These are phyloP conservation scores for Brachionus calyciflorus DNA, from an alignment of 1,140 invertebrate species.

Conservation along the genomic window DNA sequence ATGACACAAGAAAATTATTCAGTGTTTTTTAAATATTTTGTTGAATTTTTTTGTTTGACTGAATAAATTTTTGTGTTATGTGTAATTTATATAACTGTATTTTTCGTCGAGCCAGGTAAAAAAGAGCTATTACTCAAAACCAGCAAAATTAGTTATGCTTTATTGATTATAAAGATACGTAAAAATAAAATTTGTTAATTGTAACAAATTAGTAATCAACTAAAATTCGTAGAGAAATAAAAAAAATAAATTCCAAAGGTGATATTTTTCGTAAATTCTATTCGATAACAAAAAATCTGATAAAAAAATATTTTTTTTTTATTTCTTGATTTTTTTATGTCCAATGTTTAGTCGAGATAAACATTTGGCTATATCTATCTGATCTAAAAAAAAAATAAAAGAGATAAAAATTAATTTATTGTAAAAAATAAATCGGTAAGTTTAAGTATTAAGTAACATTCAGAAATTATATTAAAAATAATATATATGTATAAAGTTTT, in stretches of 20 bases:
- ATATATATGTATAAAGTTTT: too few relatives aligned
- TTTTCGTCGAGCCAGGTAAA: not conserved
- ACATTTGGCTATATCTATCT: slow-evolving; percentile 29
- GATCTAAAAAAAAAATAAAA: slow-evolving; percentile 19
- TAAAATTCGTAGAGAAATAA: not conserved
- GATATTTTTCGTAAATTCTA: slow-evolving; percentile 40
- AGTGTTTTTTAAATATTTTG: slow-evolving; percentile 22
- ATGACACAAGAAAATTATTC: too few relatives aligned
- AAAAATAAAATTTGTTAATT: slow-evolving; percentile 8
- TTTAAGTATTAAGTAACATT: too few relatives aligned
- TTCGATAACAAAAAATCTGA: slow-evolving; percentile 21
- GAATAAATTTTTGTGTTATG: slow-evolving; percentile 24
- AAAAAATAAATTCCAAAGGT: too few relatives aligned
- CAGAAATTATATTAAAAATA: too few relatives aligned
- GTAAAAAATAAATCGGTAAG: too few relatives aligned
- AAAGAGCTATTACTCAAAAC: not conserved
- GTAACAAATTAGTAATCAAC: slow-evolving; percentile 25
- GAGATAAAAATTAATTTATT: not conserved
- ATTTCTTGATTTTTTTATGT: not conserved
- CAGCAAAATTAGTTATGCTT: slow-evolving; percentile 24
- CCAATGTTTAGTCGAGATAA: slow-evolving; percentile 37
- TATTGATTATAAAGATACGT: slow-evolving; percentile 17
- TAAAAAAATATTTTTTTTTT: too few relatives aligned
- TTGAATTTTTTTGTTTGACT: not conserved
- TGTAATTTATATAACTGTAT: not conserved